Percentiles rank a stretch among this genome's conserved stretches.
Evolutionary conservation across 1,140 invertebrate genomes (phyloP).

Genomic region (Melipona quadrifasciata): DNA sequence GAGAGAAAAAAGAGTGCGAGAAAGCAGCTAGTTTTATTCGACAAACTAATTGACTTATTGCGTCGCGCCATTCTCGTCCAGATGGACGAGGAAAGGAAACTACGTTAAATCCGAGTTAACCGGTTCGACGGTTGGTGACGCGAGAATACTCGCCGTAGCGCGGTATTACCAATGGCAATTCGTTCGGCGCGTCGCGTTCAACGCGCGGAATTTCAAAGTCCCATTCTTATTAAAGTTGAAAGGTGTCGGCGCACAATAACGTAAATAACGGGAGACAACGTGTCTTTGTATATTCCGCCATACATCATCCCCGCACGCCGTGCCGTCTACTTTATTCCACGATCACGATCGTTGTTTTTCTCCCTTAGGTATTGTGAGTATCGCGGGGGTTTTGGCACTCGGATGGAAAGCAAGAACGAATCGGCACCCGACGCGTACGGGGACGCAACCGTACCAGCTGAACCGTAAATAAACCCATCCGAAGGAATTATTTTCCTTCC

Average conservation of each 20-base stretch:
- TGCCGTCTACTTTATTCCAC: conserved; percentile 49
- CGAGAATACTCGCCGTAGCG: not conserved
- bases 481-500: conserved; percentile 58
- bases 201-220: conserved; percentile 35
- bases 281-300: conserved; percentile 54
- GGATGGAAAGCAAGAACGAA: conserved; percentile 52
- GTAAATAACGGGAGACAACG: conserved; percentile 53
- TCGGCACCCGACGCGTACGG: conserved; percentile 47
- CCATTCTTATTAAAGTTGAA: conserved; percentile 47
- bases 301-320: conserved; percentile 46
- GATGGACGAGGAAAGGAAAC: not conserved
- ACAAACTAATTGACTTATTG: not conserved
- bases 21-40: no score
- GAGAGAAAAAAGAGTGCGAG: no score
- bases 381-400: conserved; percentile 50
- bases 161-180: conserved; percentile 34
- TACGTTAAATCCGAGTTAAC: not conserved
- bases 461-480: conserved; percentile 63
- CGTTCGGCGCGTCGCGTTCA: conserved; percentile 31
- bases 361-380: conserved; percentile 46
- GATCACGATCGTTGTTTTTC: conserved; percentile 53
- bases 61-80: not conserved
- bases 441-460: conserved; percentile 53
- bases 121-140: not conserved
- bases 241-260: conserved; percentile 43